Evolutionary conservation across 2,888 invertebrate genomes (phyloP).

Genomic region (Osmoderma eremita): DNA sequence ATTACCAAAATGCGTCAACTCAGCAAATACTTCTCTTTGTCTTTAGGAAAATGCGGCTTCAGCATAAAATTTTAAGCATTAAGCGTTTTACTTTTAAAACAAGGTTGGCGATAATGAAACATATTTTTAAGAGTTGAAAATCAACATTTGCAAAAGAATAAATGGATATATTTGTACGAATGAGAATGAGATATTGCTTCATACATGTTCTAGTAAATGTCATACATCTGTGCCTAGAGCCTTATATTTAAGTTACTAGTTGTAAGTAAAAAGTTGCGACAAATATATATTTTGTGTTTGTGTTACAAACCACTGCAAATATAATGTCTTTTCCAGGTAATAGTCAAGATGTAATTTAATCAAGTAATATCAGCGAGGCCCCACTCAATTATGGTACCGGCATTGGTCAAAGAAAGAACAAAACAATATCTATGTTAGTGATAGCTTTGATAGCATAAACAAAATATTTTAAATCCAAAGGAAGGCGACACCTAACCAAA

Average conservation of each 20-base stretch:
- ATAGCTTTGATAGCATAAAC: not conserved
- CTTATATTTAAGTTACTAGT: no score
- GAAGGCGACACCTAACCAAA: no score
- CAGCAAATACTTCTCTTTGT: slow-evolving; percentile 6
- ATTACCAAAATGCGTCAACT: slow-evolving; percentile 19
- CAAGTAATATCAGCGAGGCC: slow-evolving; percentile 52
- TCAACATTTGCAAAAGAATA: no score
- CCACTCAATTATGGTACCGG: slow-evolving; percentile 49
- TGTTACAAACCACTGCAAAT: slow-evolving; percentile 31
- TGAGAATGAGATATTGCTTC: no score
- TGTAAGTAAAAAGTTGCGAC: slow-evolving; percentile 20
- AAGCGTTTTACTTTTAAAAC: no score
- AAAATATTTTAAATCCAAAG: no score
- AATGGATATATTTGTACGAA: no score
- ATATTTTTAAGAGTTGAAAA: no score
- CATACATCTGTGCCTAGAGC: no score
- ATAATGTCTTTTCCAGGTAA: slow-evolving; percentile 56
- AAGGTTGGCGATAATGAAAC: no score
- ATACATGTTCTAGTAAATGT: no score
- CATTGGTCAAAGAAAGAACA: slow-evolving; percentile 15
- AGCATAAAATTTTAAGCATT: not conserved
- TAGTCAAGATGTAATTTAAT: slow-evolving; percentile 50
- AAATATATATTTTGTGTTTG: slow-evolving; percentile 22
- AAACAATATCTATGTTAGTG: slow-evolving; percentile 13
- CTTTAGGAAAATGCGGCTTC: not conserved